Conservation (phyloP, 2,888 invertebrate genomes). For the Noctua pronuba region DNA sequence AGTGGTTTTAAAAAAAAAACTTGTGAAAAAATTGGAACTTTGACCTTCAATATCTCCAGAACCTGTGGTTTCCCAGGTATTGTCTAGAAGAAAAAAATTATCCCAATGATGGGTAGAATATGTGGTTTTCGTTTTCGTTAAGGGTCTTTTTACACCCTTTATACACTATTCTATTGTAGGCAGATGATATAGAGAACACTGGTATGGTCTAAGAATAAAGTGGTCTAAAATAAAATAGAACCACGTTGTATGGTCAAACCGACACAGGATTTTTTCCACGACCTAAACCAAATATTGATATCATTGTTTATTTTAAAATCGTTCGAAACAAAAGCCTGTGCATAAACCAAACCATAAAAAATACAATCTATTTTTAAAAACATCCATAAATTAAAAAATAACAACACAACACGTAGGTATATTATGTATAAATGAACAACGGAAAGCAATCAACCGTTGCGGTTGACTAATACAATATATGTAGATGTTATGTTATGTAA, state of each 20-base stretch:
- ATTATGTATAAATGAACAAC: constrained; percentile 4
- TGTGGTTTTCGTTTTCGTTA: too few relatives aligned
- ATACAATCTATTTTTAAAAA: neutral
- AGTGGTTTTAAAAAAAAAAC: too few relatives aligned
- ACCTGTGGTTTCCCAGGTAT: too few relatives aligned
- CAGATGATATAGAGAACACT: too few relatives aligned
- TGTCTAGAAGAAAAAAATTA: too few relatives aligned
- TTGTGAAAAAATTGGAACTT: too few relatives aligned
- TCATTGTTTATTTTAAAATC: neutral
- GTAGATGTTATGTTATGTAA: neutral
- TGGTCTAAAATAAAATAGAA: neutral
- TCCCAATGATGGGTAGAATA: too few relatives aligned
- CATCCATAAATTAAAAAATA: neutral
- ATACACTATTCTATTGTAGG: neutral
- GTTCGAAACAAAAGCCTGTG: neutral
- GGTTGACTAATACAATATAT: constrained; percentile 12
- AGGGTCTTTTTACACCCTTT: too few relatives aligned
- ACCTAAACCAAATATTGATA: neutral
- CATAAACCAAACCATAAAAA: neutral
- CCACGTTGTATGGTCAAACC: neutral
- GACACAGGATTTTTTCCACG: neutral
- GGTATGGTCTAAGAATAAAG: neutral
- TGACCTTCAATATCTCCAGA: too few relatives aligned
- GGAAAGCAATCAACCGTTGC: constrained; percentile 25
- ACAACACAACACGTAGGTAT: neutral